Base-by-base conservation (phyloP, 2,888 invertebrate genomes). In the Leptinotarsa peninsularis region DNA sequence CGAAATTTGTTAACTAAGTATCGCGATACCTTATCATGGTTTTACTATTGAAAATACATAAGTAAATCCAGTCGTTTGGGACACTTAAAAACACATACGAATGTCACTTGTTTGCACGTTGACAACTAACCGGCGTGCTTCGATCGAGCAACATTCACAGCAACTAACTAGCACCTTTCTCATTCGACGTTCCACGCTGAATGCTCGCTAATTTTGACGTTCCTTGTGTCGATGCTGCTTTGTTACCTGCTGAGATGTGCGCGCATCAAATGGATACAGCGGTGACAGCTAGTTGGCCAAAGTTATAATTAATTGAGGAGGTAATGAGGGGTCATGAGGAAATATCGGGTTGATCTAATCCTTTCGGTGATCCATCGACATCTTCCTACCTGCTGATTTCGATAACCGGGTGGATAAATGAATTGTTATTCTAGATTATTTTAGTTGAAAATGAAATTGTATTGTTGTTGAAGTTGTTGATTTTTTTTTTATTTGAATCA, bases 91-190 rank as follows among this genome's bases (percentile, higher is more conserved):
- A 63, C 43, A 43, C 63, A 10, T 33, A 5, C 4, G n/a, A 63
- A 63, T 63, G 63, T 63, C 63, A 63, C 63, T 33, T n/a, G 27
- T 63, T 63, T n/a, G 33, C 63, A 63, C 63, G n/a, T 63, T 63
- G 63, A 15, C 27, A 7, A 63, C 63, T 4, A 63, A n/a, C 56
- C 23, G 58, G 15, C 58, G 58, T 23, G 13, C 15, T 58, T 33
- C 7, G 10, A 63, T 15, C n/a, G 63, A 63, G 27, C 43, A 43
- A 43, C 10, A 43, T 43, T 43, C 63, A 63, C 63, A 33, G 7
- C 7, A 33, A 33, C 63, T 33, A 33, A 63, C 63, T 63, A 3
- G 0, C 43, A 63, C 33, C n/a, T 15, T n/a, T 10, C 63, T 18
- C n/a, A 1, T 4, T 1, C n/a, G 10, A 18, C 63, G 63, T n/a